These are phyloP conservation scores for Craniophora ligustri DNA, from an alignment of 2,888 invertebrate genomes.

Conservation along the genomic window DNA sequence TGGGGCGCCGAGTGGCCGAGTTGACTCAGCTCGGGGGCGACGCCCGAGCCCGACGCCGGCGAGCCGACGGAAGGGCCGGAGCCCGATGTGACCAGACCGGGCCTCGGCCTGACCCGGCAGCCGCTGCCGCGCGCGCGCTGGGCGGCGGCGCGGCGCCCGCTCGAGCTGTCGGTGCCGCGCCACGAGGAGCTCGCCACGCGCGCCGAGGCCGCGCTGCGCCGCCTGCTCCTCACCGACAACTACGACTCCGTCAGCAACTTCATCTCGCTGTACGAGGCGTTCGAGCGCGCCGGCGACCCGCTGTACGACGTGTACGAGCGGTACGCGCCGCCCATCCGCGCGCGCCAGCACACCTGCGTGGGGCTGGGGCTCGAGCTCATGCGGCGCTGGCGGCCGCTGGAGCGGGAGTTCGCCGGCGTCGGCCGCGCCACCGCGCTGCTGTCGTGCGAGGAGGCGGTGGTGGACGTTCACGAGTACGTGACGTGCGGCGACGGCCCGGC, in stretches of 20 bases:
- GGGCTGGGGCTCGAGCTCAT: constrained; percentile 93
- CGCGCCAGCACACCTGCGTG: constrained; percentile 95
- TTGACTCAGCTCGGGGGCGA: constrained; percentile 94
- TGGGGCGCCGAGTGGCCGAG: constrained; percentile 99
- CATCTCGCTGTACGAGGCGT: constrained; percentile 90
- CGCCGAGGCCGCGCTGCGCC: constrained; percentile 94
- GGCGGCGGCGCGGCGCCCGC: constrained; percentile 66
- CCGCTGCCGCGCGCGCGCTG: constrained; percentile 92
- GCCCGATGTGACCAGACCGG: constrained; percentile 67
- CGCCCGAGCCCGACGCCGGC: constrained; percentile 69
- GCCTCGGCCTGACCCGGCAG: constrained; percentile 89
- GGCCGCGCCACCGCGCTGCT: constrained; percentile 90
- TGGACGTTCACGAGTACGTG: constrained; percentile 88
- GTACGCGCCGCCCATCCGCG: constrained; percentile 93
- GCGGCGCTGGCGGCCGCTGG: constrained; percentile 89
- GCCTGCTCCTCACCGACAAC: constrained; percentile 94
- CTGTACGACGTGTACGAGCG: constrained; percentile 92
- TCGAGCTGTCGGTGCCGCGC: constrained; percentile 78
- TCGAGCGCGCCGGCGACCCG: constrained; percentile 88
- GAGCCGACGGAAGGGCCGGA: constrained; percentile 69
- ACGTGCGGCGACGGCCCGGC: constrained; percentile 87
- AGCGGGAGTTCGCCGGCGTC: constrained; percentile 90
- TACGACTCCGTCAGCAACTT: constrained; percentile 97
- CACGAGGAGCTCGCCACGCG: constrained; percentile 94
- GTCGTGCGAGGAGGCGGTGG: constrained; percentile 96